These are phyloP conservation scores for Cosmopolites sordidus DNA, from an alignment of 2,888 invertebrate genomes.

Conservation along the genomic window DNA sequence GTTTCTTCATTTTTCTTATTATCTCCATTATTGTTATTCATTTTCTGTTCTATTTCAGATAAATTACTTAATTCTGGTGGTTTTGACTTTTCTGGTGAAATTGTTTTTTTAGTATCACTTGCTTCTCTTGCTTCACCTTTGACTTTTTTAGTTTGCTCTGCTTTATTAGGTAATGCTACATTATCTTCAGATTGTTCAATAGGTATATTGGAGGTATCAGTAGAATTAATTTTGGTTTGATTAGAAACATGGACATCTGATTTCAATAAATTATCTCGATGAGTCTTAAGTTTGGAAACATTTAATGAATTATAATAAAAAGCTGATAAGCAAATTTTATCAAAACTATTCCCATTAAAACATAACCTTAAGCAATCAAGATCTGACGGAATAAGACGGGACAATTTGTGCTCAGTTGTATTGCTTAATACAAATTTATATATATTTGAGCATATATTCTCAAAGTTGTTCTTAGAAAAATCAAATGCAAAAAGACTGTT, in stretches of 20 bases:
- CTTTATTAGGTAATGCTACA: background rate
- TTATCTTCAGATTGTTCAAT: no score
- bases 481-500: slow-evolving; percentile 1
- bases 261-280: no score
- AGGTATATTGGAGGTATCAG: no score
- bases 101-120: background rate
- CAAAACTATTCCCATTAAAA: background rate
- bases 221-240: no score
- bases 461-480: no score
- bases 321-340: slow-evolving; percentile 17
- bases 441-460: no score
- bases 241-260: no score
- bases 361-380: slow-evolving; percentile 17
- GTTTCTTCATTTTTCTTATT: no score
- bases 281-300: background rate
- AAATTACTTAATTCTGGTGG: background rate
- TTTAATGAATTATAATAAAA: slow-evolving; percentile 18
- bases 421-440: no score
- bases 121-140: background rate
- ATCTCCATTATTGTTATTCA: no score
- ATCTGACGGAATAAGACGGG: no score
- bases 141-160: background rate
- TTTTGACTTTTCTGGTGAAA: background rate
- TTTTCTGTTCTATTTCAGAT: background rate
- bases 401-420: no score